Conservation (phyloP, 2,888 invertebrate genomes). For the Selenia dentaria region DNA sequence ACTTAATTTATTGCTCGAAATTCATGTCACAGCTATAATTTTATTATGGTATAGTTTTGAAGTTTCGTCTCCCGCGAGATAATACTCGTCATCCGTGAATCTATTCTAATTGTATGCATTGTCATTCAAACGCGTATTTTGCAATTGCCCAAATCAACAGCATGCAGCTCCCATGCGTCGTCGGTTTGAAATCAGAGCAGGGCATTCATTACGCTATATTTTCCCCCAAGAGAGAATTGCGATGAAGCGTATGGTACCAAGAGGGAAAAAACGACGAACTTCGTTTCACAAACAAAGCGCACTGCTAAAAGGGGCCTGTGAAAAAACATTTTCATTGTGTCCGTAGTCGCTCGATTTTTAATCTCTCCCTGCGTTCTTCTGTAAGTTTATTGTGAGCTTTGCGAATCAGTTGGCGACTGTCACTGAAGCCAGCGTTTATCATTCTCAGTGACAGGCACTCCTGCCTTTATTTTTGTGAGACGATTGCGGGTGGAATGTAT, state of each 20-base stretch:
- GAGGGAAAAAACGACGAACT: slow-evolving; percentile 69
- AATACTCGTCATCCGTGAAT: slow-evolving; percentile 34
- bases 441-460: slow-evolving; percentile 32
- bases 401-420: slow-evolving; percentile 57
- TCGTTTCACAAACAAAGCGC: slow-evolving; percentile 81
- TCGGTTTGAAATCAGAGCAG: slow-evolving; percentile 39
- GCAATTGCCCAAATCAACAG: slow-evolving; percentile 54
- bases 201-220: slow-evolving; percentile 74
- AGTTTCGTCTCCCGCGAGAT: slow-evolving; percentile 28
- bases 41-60: slow-evolving; percentile 23
- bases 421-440: slow-evolving; percentile 54
- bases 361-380: slow-evolving; percentile 69
- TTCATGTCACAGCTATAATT: slow-evolving; percentile 23
- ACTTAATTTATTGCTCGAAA: slow-evolving; percentile 43
- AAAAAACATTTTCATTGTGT: slow-evolving; percentile 83
- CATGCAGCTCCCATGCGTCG: slow-evolving; percentile 40
- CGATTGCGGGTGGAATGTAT: slow-evolving; percentile 8
- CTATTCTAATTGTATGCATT: slow-evolving; percentile 32
- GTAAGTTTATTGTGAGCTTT: slow-evolving; percentile 77
- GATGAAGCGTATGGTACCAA: slow-evolving; percentile 62
- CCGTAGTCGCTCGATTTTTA: slow-evolving; percentile 81
- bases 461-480: slow-evolving; percentile 20
- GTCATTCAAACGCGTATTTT: slow-evolving; percentile 20
- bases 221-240: slow-evolving; percentile 62
- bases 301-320: slow-evolving; percentile 73